A percentile compares a stretch with the other conserved stretches of the same genome.
phyloP scores from a whole-genome alignment of 2,113 vertebrate species.

The Albula glossodonta region DNA sequence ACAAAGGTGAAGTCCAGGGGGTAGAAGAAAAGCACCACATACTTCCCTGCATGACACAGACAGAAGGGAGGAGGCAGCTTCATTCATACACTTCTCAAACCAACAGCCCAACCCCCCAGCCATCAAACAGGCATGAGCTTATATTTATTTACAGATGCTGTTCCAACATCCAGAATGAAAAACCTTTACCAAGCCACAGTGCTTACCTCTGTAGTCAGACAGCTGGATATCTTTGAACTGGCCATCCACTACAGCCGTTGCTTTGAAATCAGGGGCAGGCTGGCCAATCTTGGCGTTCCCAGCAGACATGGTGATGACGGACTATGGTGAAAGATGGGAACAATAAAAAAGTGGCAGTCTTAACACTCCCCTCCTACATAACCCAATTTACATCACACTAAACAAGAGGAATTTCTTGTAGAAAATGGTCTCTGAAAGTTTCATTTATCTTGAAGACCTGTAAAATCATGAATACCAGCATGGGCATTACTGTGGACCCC shows the following conservation, averaged over 20 bases:
- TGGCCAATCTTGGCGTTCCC: constrained; percentile 82
- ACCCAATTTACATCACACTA: not conserved
- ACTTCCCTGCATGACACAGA: constrained; percentile 66
- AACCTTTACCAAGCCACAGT: not conserved
- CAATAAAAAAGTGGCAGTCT: not conserved
- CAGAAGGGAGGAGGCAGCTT: not conserved
- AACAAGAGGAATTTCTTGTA: not conserved
- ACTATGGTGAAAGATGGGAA: constrained; percentile 28
- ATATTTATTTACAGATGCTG: not conserved
- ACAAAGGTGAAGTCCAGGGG: constrained; percentile 92
- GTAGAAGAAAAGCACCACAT: constrained; percentile 88
- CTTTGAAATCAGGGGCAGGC: constrained; percentile 79
- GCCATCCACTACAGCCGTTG: constrained; percentile 82
- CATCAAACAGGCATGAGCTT: not conserved
- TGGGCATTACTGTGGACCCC: too few species aligned
- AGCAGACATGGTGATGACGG: constrained; percentile 68
- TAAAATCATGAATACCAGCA: too few species aligned
- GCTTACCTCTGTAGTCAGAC: constrained; percentile 80
- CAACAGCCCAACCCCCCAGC: not conserved
- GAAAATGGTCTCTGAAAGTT: too few species aligned
- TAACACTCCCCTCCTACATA: not conserved
- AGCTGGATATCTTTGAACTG: constrained; percentile 83
- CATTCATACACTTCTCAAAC: not conserved
- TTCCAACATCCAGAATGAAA: not conserved
- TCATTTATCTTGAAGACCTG: too few species aligned